phyloP scores from a whole-genome alignment of 2,113 vertebrate species.

The Tachuris rubrigastra region DNA sequence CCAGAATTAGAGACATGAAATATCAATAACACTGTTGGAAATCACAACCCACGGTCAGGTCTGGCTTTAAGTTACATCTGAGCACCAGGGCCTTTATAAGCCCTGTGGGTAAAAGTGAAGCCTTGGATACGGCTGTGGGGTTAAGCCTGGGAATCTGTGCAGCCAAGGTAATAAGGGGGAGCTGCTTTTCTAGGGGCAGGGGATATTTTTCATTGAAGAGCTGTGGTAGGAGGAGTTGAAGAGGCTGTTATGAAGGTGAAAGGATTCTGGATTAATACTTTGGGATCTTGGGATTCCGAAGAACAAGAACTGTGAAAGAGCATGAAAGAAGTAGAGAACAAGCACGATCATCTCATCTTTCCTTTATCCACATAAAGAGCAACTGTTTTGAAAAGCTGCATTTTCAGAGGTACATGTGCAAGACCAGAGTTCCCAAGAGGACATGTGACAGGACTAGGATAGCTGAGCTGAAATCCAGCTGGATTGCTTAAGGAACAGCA shows the following conservation, averaged over 20 bases:
- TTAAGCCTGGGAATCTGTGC: not conserved
- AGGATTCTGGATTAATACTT: not conserved
- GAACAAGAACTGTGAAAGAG: not conserved
- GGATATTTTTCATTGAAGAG: not conserved
- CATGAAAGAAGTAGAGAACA: not conserved
- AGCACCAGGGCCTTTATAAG: not conserved
- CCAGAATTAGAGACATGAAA: not conserved
- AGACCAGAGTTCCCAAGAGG: not conserved
- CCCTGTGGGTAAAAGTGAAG: not conserved
- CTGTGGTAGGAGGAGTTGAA: not conserved
- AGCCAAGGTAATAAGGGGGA: not conserved
- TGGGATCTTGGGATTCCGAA: not conserved
- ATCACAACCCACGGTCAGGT: not conserved
- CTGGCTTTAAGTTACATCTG: not conserved
- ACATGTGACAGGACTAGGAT: not conserved
- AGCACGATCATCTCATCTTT: not conserved
- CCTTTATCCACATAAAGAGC: not conserved
- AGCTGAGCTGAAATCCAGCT: not conserved
- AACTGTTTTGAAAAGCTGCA: not conserved
- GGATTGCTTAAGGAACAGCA: not conserved
- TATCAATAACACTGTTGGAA: not conserved
- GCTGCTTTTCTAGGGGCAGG: not conserved
- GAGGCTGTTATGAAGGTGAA: not conserved
- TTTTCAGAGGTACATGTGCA: not conserved
- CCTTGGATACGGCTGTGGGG: fast-evolving